Evolutionary conservation across 2,113 vertebrate species (phyloP), one percentile per base, ranked within the genome.

Genomic region (Amblyornis subalaris): DNA sequence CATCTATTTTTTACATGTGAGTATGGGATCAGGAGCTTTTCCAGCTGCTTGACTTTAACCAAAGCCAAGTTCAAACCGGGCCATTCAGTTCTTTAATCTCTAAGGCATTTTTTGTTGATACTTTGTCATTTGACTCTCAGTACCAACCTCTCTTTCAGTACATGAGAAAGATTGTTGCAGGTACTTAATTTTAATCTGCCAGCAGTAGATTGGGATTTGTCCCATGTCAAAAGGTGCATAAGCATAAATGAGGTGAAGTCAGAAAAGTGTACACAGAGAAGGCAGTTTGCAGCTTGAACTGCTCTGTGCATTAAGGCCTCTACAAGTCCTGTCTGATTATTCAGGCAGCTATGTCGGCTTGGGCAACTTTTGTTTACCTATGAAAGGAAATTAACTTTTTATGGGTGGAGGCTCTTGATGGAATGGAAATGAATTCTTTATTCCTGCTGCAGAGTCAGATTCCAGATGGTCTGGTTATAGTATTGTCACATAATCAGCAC

Each of bases 31-130:
- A 70, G 76, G 66, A 86, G 50, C 51, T 81, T 65, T 90, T 88
- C 75, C 82, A 90, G 72, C 88, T 88, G 87, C 89, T 88, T 93
- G 62, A 80, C 79, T 94, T 96, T 71, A 94, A 76, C 65, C 53
- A 65, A 84, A 93, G 83, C 88, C 74, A 78, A 90, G 75, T 94
- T 94, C 80, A 88, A 75, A 58, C 12, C 47, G 36, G 67, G 67
- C 73, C 42, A 44, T 58, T 90, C 24, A 35, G 25, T 70, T 86
- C 67, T 70, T 79, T 81, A 75, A 51, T 90, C 60, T 81, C 50
- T 23, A 24, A 70, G 22, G 21, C 3, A 0, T 2, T 81, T 73
- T 64, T 64, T 76, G 15, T 74, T 54, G 62, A 2, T 66, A 7
- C 26, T 70, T 80, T 50, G 36, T 61, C 40, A 22, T 29, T 85